phyloP scores from a whole-genome alignment of 1,140 invertebrate genomes.

The Octopus sinensis region DNA sequence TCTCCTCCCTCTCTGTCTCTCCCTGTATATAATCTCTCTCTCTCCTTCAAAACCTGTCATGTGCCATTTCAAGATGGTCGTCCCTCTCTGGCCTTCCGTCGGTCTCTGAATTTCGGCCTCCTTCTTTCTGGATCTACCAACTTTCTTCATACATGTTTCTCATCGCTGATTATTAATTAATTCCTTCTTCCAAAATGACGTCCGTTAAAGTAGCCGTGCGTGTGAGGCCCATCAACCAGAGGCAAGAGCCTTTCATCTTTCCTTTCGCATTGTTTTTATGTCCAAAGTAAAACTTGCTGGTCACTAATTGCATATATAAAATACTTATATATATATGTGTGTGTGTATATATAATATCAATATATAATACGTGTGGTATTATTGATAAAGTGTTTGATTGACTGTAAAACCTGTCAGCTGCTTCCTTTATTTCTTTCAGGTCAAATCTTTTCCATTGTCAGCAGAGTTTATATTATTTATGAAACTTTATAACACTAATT shows the following conservation, averaged over 20 bases:
- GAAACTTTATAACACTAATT: no score
- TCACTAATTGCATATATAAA: not conserved
- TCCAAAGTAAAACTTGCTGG: not conserved
- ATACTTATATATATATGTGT: not conserved
- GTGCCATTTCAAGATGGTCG: not conserved
- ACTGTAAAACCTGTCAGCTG: no score
- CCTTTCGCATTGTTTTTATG: not conserved
- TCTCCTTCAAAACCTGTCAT: not conserved
- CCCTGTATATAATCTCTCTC: no score
- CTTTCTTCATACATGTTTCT: not conserved
- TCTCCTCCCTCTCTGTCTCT: no score
- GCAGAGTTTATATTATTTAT: no score
- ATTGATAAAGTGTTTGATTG: no score
- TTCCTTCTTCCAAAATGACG: slow-evolving; percentile 34
- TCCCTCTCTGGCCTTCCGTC: not conserved
- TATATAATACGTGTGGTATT: no score
- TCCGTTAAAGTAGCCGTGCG: slow-evolving; percentile 53
- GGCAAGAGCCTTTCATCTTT: slow-evolving; percentile 26
- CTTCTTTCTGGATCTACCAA: not conserved
- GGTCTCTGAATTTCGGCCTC: not conserved
- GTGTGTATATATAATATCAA: not conserved
- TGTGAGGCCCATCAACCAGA: slow-evolving; percentile 48
- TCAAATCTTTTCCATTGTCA: no score
- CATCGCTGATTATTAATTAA: not conserved
- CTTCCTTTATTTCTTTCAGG: no score